A percentile compares a stretch with the other conserved stretches of the same genome.
Conservation (phyloP, 2,113 vertebrate species). For the Chunga burmeisteri region DNA sequence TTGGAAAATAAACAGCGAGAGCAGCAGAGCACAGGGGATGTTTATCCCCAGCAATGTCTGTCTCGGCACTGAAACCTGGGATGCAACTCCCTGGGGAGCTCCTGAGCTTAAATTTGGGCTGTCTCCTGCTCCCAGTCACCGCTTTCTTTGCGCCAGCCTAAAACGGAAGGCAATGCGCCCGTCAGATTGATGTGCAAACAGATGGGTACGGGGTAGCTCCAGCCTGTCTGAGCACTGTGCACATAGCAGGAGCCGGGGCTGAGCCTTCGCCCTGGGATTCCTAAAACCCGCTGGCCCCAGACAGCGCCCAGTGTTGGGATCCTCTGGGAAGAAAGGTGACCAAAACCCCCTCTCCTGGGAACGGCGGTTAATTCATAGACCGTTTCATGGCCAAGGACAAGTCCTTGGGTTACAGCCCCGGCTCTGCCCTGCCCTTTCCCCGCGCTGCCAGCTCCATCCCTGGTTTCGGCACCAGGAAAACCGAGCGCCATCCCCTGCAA, state of each 20-base stretch:
- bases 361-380: accelerated
- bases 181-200: not conserved
- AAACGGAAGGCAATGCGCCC: not conserved
- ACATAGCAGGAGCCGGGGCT: not conserved
- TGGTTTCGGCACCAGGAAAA: not conserved
- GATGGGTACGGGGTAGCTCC: not conserved
- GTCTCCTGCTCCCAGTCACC: not conserved
- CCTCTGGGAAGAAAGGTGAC: not conserved
- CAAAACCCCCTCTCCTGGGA: not conserved
- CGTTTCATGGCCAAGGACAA: not conserved
- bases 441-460: not conserved
- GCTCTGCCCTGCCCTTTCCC: not conserved
- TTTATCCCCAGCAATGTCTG: not conserved
- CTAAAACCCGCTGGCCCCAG: not conserved
- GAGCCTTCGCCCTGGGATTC: not conserved
- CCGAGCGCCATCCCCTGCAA: accelerated
- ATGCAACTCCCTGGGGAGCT: not conserved
- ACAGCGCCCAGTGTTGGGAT: not conserved
- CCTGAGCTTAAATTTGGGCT: not conserved
- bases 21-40: not conserved
- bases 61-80: not conserved
- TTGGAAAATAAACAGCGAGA: not conserved
- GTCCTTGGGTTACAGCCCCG: not conserved
- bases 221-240: not conserved
- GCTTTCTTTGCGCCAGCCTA: not conserved